Conservation (phyloP, 2,113 vertebrate genomes). For the Phasianus colchicus region DNA sequence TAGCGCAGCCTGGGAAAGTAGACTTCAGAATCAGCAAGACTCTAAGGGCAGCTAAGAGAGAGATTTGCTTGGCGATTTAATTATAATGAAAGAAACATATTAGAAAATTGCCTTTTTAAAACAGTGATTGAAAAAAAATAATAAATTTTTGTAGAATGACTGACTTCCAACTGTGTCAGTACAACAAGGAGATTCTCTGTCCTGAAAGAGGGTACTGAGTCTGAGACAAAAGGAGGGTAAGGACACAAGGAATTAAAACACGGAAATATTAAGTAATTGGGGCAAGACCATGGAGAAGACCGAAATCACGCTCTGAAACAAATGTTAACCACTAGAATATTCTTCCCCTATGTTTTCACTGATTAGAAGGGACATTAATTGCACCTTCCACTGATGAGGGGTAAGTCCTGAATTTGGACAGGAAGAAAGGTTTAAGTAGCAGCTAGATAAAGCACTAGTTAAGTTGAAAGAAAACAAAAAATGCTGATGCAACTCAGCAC, state of each 20-base stretch:
- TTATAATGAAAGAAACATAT: slow-evolving; percentile 34
- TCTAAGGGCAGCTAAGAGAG: background rate
- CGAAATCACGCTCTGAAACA: background rate
- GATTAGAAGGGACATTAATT: background rate
- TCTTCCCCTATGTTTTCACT: background rate
- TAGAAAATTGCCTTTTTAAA: background rate
- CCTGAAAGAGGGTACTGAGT: background rate
- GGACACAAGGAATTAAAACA: background rate
- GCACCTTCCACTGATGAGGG: background rate
- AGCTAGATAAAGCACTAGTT: background rate
- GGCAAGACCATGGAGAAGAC: background rate
- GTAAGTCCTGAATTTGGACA: background rate
- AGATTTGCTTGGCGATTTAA: background rate
- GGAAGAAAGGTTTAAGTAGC: background rate
- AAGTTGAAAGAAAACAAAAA: background rate
- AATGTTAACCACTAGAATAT: background rate
- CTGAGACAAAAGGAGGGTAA: background rate
- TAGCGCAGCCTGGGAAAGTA: background rate
- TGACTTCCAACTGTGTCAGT: background rate
- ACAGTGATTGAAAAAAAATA: background rate
- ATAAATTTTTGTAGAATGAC: background rate
- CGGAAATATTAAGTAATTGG: background rate
- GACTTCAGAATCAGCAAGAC: background rate
- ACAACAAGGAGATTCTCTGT: background rate
- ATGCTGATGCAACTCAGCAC: background rate